Evolutionary conservation across 1,140 invertebrate species (phyloP).

Genomic region (Harpegnathos saltator): DNA sequence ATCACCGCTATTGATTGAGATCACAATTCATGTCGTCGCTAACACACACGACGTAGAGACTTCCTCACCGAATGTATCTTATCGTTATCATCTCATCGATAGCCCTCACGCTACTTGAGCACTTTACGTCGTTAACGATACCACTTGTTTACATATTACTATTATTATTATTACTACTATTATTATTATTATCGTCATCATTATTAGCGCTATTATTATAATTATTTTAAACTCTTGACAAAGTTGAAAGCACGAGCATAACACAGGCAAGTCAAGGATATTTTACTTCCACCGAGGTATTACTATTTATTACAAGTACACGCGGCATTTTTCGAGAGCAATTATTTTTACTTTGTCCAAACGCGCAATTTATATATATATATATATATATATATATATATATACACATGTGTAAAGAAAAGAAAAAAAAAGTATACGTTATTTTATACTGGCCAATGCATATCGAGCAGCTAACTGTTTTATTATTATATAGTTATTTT

Average conservation of each 20-base stretch:
- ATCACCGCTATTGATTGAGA: not conserved
- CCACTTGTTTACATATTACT: constrained; percentile 15
- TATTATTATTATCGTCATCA: constrained; percentile 5
- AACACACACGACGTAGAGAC: not conserved
- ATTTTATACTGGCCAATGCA: constrained; percentile 36
- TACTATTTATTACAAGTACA: constrained; percentile 28
- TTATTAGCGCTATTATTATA: not conserved
- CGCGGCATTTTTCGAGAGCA: constrained; percentile 36
- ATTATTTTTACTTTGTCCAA: constrained; percentile 54
- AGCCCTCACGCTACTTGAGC: constrained; percentile 1
- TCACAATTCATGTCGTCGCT: not conserved
- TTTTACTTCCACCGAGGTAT: constrained; percentile 37
- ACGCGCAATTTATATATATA: constrained; percentile 20
- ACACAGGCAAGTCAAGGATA: constrained; percentile 2
- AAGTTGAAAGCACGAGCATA: constrained; percentile 15
- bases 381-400: too few relatives aligned
- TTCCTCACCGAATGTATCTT: constrained; percentile 9
- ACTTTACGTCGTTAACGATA: constrained; percentile 15
- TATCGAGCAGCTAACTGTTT: constrained; percentile 58
- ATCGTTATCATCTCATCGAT: not conserved
- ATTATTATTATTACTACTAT: constrained; percentile 1
- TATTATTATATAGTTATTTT: constrained; percentile 36
- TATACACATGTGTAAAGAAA: constrained; percentile 1
- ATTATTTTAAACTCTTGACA: constrained; percentile 48
- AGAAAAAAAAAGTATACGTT: not conserved